phyloP scores from a whole-genome alignment of 2,888 invertebrate genomes.

The Leptopilina myrica region DNA sequence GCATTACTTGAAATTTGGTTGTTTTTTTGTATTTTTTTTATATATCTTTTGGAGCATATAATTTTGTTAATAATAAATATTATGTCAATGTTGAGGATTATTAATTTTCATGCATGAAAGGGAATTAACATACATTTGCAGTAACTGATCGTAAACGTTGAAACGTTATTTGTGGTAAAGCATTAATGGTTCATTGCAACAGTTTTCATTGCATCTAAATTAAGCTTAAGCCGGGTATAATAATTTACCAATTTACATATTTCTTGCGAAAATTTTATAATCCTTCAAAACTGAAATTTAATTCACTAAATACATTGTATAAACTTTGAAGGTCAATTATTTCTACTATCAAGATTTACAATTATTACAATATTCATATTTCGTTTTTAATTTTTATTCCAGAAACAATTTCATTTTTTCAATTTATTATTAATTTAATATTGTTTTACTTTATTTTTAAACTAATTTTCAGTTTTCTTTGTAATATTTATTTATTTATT shows the following conservation, averaged over 20 bases:
- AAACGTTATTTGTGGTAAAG: slow-evolving; percentile 21
- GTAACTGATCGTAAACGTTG: neutral
- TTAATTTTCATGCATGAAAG: neutral
- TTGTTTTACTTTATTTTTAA: too few relatives aligned
- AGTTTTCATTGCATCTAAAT: neutral
- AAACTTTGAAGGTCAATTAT: neutral
- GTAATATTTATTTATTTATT: too few relatives aligned
- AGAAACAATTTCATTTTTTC: too few relatives aligned
- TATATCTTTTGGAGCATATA: too few relatives aligned
- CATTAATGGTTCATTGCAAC: slow-evolving; percentile 18
- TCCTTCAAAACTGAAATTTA: neutral
- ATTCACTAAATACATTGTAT: neutral
- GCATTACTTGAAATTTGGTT: too few relatives aligned
- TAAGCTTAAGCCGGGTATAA: neutral
- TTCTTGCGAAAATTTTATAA: slow-evolving; percentile 7
- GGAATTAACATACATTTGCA: neutral
- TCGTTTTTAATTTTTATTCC: too few relatives aligned
- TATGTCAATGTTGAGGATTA: neutral
- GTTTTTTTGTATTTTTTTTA: too few relatives aligned
- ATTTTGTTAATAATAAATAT: too few relatives aligned
- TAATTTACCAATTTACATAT: neutral
- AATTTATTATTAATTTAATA: too few relatives aligned
- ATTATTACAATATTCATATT: too few relatives aligned
- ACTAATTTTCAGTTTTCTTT: too few relatives aligned
- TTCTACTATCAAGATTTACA: neutral